Evolutionary conservation across 2,888 invertebrate genomes (phyloP), one percentile per base, ranked within the genome.

Genomic region (Drosophila ustulata): DNA sequence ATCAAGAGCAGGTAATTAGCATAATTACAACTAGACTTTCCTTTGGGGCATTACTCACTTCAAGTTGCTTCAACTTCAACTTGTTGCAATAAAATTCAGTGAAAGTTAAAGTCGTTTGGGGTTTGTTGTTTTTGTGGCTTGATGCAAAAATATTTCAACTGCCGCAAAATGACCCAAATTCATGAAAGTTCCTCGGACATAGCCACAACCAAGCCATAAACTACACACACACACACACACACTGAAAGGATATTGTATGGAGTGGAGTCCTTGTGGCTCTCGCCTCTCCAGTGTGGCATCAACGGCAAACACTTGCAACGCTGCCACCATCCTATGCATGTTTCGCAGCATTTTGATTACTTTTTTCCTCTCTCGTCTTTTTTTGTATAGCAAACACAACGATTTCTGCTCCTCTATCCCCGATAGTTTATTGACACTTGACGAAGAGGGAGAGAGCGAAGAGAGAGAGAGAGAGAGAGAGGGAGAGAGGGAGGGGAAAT

Each of bases 311-410:
- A 55, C 28, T 47, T 45, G 28, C 28, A 75, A 4, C 9, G 52
- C 18, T 28, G 57, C 39, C 39, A 41, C 39, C 58, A 62, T 64
- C 6, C 58, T 34, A n/a, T 56, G 75, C 68, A 65, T 77, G 63
- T 56, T 55, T 50, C 59, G 51, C 61, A 62, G 52, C 56, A 66
- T 75, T 81, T 83, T 87, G 72, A 83, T 84, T 84, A 71, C 66
- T 59, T 81, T 80, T 75, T 63, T 55, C 58, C 25, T 26, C 25
- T 26, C 5, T 43, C 25, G 45, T 26, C 63, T 59, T 63, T 53
- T 53, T 18, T 18, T 18, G 18, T 71, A 67, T 70, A 53, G 66
- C 55, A 47, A 55, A 66, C 13, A 23, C 57, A 55, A 41, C 30
- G 34, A 46, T 23, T 50, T 64, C 52, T 43, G 13, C 11, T 34